phyloP scores from a whole-genome alignment of 1,140 invertebrate genomes.

The Drosophila nasuta region DNA sequence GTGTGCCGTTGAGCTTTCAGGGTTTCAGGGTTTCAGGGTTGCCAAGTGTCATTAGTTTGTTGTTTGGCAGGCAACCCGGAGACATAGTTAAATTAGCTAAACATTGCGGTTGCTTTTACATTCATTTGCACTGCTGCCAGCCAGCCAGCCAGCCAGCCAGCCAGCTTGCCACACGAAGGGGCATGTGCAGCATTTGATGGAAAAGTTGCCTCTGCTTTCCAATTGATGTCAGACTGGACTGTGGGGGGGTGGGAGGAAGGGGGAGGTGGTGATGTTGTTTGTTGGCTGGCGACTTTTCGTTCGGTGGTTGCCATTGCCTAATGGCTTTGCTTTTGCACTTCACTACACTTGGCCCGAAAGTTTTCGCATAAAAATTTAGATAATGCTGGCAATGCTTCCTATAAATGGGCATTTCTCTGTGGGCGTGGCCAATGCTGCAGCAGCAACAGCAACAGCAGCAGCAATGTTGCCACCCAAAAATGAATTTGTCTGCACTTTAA shows the following conservation, averaged over 20 bases:
- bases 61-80: conserved; percentile 70
- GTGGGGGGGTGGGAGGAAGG: neutral
- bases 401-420: conserved; percentile 6
- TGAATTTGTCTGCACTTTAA: conserved; percentile 30
- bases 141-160: too few relatives aligned
- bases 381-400: conserved; percentile 51
- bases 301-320: conserved; percentile 21
- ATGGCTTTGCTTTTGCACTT: conserved; percentile 74
- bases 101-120: conserved; percentile 65
- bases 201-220: conserved; percentile 38
- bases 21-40: conserved; percentile 46
- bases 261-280: neutral
- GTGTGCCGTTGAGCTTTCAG: conserved; percentile 48
- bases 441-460: neutral
- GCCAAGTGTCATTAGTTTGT: conserved; percentile 78
- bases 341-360: conserved; percentile 65
- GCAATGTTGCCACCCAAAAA: conserved; percentile 29
- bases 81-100: conserved; percentile 82
- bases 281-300: neutral
- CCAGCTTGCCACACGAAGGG: conserved; percentile 7
- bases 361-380: conserved; percentile 81
- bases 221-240: neutral
- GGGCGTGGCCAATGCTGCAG: conserved; percentile 50
- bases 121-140: conserved; percentile 17
- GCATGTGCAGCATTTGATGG: conserved; percentile 37